Evolutionary conservation across 2,888 invertebrate species (phyloP).

Genomic region (Thecocarcelia acutangulata): DNA sequence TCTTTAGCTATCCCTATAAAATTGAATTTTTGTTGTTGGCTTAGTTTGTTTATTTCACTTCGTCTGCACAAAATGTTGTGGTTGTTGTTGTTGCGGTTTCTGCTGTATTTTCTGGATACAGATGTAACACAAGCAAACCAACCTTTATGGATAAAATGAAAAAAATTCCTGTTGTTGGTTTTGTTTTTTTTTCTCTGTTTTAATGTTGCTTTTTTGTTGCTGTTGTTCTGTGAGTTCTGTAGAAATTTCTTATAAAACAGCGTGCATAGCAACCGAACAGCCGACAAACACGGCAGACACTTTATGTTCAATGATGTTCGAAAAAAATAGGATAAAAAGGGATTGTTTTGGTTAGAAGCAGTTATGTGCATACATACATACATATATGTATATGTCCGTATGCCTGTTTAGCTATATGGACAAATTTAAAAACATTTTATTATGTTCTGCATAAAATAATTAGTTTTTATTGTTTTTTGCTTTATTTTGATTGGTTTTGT

Average conservation of each 20-base stretch:
- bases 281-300: constrained; percentile 24
- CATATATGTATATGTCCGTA: not conserved
- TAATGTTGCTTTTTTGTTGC: constrained; percentile 2
- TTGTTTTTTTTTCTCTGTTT: constrained; percentile 21
- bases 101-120: constrained; percentile 52
- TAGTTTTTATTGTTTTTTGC: no score
- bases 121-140: constrained; percentile 15
- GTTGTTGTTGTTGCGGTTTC: constrained; percentile 39
- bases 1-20: constrained; percentile 26
- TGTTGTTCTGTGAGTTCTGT: constrained; percentile 39
- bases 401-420: not conserved
- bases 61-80: constrained; percentile 50
- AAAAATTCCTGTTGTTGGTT: constrained; percentile 33
- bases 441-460: no score
- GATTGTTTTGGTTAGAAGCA: not conserved
- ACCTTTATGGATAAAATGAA: constrained; percentile 8
- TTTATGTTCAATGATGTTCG: not conserved
- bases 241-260: constrained; percentile 62
- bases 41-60: constrained; percentile 45
- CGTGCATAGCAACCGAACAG: constrained; percentile 65
- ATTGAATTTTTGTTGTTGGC: constrained; percentile 21
- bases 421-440: not conserved
- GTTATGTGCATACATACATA: not conserved
- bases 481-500: no score
- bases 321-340: not conserved